Evolutionary conservation across 2,113 vertebrate genomes (phyloP), one percentile per base, ranked within the genome.

Genomic region (Herpetotheres cachinnans): DNA sequence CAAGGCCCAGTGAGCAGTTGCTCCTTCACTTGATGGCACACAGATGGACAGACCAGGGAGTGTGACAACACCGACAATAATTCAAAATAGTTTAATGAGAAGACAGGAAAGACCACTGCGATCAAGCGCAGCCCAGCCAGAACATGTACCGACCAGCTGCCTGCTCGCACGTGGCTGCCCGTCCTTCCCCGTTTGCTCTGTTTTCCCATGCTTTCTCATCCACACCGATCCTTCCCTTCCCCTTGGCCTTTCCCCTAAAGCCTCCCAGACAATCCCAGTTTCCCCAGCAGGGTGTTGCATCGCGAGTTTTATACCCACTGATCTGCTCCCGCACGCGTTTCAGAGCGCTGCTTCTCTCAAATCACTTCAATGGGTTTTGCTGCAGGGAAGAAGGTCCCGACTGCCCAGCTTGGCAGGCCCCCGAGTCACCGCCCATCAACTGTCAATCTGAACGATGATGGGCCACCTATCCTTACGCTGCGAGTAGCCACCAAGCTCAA

Each of bases 261-360:
- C 22, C 25, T 67, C 72, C 55, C 19, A 21, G 38, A 7, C 7
- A 15, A 29, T 19, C 65, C 34, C 56, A 4, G 10, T 27, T 62
- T 30, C 30, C 63, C 56, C 56, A 47, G 63, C n/a, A 32, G 49
- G 49, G 42, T 1, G 3, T 40, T 3, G 3, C 11, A 2, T 12
- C 14, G 16, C 0, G 3, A 5, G 42, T 10, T 55, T 62, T 29
- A 30, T 4, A 22, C 30, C 36, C 18, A 2, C 30, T 22, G 16
- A 55, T 7, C 47, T 3, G 0, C 63, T 27, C 62, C 58, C 1
- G 0, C 3, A 1, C 2, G 4, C 16, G 18, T 25, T 36, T 40
- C 30, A 1, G 25, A 2, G 59, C 1, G 2, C 47, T 40, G 46
- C 27, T 25, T 15, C 61, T 56, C 46, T 24, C 42, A 8, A 6